phyloP scores from a whole-genome alignment of 2,113 vertebrate species.

The Ardeotis arabs region DNA sequence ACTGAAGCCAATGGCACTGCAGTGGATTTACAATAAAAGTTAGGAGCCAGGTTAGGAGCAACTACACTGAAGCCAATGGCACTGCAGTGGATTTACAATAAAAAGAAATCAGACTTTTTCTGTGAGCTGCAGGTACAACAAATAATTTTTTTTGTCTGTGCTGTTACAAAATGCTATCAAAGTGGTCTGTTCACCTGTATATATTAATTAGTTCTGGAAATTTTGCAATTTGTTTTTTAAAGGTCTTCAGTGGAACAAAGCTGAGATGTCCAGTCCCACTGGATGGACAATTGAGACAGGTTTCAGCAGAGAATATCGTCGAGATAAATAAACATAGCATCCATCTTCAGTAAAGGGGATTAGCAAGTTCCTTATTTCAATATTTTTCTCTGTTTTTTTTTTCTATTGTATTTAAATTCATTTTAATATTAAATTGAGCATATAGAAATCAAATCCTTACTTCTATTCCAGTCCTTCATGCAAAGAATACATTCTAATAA shows the following conservation, averaged over 20 bases:
- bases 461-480: neutral
- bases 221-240: constrained; percentile 6
- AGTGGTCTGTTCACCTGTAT: neutral
- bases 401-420: neutral
- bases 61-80: neutral
- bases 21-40: neutral
- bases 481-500: neutral
- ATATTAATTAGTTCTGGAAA: neutral
- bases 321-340: neutral
- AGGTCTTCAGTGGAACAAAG: constrained; percentile 20
- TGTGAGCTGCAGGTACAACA: neutral
- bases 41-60: neutral
- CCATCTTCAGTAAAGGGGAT: neutral
- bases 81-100: neutral
- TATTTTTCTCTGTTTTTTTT: neutral
- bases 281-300: neutral
- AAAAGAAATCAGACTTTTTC: neutral
- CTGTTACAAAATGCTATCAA: neutral
- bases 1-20: neutral
- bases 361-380: neutral
- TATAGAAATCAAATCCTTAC: neutral
- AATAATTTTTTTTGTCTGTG: neutral
- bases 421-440: neutral
- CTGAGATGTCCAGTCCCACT: neutral
- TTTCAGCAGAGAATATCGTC: neutral